Evolutionary conservation across 2,888 invertebrate genomes (phyloP).

Genomic region (Trypoxylon attenuatum): DNA sequence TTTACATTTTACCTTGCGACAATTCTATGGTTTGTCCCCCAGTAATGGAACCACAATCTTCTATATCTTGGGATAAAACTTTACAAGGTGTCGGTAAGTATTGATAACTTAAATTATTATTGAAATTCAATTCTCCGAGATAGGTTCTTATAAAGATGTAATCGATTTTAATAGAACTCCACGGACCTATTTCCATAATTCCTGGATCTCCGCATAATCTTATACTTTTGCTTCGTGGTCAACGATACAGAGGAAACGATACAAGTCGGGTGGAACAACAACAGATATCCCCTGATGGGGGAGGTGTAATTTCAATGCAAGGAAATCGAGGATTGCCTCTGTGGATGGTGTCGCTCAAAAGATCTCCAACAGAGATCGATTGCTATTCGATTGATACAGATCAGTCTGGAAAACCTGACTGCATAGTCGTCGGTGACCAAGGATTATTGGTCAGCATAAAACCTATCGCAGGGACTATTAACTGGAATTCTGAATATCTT

Average conservation of each 20-base stretch:
- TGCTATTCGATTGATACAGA: conserved; percentile 85
- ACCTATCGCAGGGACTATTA: conserved; percentile 78
- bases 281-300: conserved; percentile 75
- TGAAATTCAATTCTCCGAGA: neutral
- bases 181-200: conserved; percentile 66
- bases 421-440: conserved; percentile 83
- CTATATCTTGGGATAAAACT: conserved; percentile 72
- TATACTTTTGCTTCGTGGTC: conserved; percentile 83
- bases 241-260: conserved; percentile 59
- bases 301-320: conserved; percentile 83
- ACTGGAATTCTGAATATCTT: conserved; percentile 78
- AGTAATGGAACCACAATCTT: conserved; percentile 55
- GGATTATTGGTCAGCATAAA: conserved; percentile 80
- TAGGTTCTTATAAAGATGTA: neutral
- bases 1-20: conserved; percentile 86
- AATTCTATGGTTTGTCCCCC: conserved; percentile 81
- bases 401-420: conserved; percentile 83
- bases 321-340: conserved; percentile 83
- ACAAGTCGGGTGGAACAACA: conserved; percentile 58
- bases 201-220: conserved; percentile 76
- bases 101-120: neutral
- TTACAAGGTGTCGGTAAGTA: conserved; percentile 72
- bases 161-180: conserved; percentile 64
- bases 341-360: conserved; percentile 83
- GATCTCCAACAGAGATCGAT: conserved; percentile 83